Evolutionary conservation across 2,888 invertebrate genomes (phyloP).

Genomic region (Eulithis prunata): DNA sequence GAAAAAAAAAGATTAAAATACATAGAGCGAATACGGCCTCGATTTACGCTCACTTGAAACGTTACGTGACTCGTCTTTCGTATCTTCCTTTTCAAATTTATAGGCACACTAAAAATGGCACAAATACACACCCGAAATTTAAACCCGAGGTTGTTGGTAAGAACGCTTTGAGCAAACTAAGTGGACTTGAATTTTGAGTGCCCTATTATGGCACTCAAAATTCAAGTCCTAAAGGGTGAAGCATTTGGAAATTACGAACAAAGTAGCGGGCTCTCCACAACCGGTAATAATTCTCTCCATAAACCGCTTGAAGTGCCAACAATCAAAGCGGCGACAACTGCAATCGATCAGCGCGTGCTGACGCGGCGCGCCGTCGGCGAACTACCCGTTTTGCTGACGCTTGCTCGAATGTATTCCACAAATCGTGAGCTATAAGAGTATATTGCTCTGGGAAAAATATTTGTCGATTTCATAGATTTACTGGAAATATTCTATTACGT

Average conservation of each 20-base stretch:
- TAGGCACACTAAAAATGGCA: too few relatives aligned
- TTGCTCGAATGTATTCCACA: conserved; percentile 8
- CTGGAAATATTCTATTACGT: conserved; percentile 1
- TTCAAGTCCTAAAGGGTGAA: too few relatives aligned
- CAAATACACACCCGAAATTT: too few relatives aligned
- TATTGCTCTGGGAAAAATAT: conserved; percentile 8
- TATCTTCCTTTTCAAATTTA: too few relatives aligned
- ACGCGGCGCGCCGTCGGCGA: conserved; percentile 18
- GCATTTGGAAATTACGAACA: not conserved
- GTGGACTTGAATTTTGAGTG: too few relatives aligned
- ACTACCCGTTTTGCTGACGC: conserved; percentile 8
- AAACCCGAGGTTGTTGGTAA: too few relatives aligned
- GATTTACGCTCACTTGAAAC: too few relatives aligned
- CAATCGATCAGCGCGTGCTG: conserved; percentile 29
- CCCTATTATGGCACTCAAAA: too few relatives aligned
- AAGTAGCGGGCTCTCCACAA: not conserved
- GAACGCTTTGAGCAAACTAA: too few relatives aligned
- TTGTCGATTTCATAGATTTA: not conserved
- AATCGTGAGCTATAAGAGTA: conserved; percentile 9
- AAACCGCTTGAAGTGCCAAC: conserved; percentile 27
- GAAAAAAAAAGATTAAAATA: too few relatives aligned
- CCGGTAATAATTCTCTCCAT: conserved; percentile 5
- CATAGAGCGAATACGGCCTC: too few relatives aligned
- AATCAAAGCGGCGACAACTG: conserved; percentile 28
- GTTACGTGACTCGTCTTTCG: too few relatives aligned